phyloP scores from a whole-genome alignment of 2,888 invertebrate species.

The Sesamia inferens region DNA sequence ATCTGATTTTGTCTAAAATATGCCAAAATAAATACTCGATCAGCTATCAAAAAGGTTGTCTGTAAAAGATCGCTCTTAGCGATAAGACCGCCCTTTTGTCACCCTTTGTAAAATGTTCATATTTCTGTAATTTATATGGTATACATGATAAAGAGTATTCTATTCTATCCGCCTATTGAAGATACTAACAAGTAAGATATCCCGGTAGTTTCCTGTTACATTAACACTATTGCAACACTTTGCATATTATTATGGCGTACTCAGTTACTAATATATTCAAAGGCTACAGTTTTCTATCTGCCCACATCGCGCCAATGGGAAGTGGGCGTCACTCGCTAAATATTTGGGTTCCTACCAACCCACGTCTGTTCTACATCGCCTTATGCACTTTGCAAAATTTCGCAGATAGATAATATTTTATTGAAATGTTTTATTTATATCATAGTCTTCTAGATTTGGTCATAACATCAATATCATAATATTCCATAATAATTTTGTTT shows the following conservation, averaged over 20 bases:
- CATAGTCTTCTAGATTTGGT: conserved; percentile 3
- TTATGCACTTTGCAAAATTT: conserved; percentile 65
- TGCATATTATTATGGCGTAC: conserved; percentile 47
- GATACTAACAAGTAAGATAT: conserved; percentile 29
- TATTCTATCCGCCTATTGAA: too few species aligned
- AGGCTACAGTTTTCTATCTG: conserved; percentile 74
- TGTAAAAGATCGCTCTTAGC: too few species aligned
- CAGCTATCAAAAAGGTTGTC: too few species aligned
- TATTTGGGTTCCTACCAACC: conserved; percentile 74
- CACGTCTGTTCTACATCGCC: conserved; percentile 80
- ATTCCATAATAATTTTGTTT: conserved; percentile 16
- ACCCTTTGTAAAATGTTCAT: too few species aligned
- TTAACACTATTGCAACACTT: conserved; percentile 35
- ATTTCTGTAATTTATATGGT: too few species aligned
- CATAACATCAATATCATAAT: conserved; percentile 18
- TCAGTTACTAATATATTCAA: conserved; percentile 61
- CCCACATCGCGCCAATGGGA: conserved; percentile 68
- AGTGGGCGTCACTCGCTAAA: conserved; percentile 79
- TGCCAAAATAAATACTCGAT: too few species aligned
- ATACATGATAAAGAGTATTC: too few species aligned
- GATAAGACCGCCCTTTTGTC: too few species aligned
- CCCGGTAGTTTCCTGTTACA: conserved; percentile 36
- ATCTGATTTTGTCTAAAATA: too few species aligned
- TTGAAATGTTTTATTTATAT: conserved; percentile 16
- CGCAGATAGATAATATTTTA: conserved; percentile 28